These are phyloP conservation scores for Poicephalus meyeri DNA, from an alignment of 2,113 vertebrate species.

Conservation along the genomic window DNA sequence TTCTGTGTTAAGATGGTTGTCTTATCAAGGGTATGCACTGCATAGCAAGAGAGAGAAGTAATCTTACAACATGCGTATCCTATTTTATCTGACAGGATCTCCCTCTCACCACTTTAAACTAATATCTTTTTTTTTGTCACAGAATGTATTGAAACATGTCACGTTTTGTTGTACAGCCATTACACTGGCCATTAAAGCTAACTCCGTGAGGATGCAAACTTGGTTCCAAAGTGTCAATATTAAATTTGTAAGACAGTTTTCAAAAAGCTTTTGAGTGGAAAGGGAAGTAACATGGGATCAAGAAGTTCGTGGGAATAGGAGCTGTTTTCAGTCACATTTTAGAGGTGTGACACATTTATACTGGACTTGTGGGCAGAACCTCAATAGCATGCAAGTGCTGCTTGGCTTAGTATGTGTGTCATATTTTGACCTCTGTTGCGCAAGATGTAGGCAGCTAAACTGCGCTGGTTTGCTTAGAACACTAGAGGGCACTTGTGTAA, in stretches of 20 bases:
- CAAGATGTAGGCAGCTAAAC: not conserved
- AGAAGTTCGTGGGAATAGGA: not conserved
- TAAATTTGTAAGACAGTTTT: not conserved
- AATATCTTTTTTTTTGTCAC: not conserved
- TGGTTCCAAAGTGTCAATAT: not conserved
- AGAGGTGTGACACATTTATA: not conserved
- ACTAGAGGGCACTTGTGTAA: slow-evolving; percentile 52
- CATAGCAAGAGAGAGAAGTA: not conserved
- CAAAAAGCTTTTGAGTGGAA: not conserved
- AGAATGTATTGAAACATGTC: not conserved
- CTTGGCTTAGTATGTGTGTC: not conserved
- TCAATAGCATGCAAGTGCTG: not conserved
- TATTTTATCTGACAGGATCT: not conserved
- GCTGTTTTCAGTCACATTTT: not conserved
- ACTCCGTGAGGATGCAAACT: not conserved
- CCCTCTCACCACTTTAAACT: not conserved
- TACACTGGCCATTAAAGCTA: not conserved
- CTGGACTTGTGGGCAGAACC: not conserved
- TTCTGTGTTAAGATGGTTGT: not conserved
- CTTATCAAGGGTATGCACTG: not conserved
- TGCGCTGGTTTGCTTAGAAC: not conserved
- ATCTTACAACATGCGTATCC: not conserved
- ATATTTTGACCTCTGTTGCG: not conserved
- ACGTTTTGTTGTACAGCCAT: not conserved
- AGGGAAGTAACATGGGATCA: not conserved